Evolutionary conservation across 2,113 vertebrate species (phyloP).

Genomic region (Xenopus borealis): DNA sequence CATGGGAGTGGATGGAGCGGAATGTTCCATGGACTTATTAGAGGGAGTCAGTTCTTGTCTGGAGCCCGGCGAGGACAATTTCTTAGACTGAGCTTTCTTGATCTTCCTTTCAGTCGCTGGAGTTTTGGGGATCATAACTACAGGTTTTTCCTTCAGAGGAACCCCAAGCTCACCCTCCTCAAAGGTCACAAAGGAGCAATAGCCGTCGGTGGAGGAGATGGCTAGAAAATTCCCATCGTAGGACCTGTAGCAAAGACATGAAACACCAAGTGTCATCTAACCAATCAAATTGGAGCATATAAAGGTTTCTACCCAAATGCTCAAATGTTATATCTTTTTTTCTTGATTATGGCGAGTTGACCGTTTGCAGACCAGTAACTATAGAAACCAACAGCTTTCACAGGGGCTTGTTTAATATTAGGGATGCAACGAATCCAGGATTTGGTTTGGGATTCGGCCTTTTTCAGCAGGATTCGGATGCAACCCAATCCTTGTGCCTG

Average conservation of each 20-base stretch:
- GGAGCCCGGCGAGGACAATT: constrained; percentile 53
- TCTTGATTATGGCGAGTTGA: no score
- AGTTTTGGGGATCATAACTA: constrained; percentile 62
- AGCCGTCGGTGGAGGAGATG: constrained; percentile 94
- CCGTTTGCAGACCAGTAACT: no score
- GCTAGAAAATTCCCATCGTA: constrained; percentile 86
- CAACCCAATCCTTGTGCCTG: no score
- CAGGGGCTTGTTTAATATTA: no score
- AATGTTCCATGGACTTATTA: constrained; percentile 50
- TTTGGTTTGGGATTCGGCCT: no score
- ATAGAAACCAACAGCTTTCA: no score
- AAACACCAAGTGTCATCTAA: not conserved
- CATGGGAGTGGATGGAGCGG: constrained; percentile 51
- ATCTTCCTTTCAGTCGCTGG: constrained; percentile 76
- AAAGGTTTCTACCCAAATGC: no score
- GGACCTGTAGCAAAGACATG: constrained; percentile 69
- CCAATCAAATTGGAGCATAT: no score
- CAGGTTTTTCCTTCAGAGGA: constrained; percentile 82
- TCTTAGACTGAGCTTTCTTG: constrained; percentile 62
- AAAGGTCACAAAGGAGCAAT: constrained; percentile 94
- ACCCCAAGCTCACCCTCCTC: constrained; percentile 82
- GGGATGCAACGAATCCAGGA: no score
- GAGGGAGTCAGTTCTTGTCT: constrained; percentile 54
- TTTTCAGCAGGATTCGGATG: no score
- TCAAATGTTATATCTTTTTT: no score